A percentile compares a stretch with the other conserved stretches of the same genome.
phyloP scores from a whole-genome alignment of 2,797 vertebrate genomes.

The Argya squamiceps region DNA sequence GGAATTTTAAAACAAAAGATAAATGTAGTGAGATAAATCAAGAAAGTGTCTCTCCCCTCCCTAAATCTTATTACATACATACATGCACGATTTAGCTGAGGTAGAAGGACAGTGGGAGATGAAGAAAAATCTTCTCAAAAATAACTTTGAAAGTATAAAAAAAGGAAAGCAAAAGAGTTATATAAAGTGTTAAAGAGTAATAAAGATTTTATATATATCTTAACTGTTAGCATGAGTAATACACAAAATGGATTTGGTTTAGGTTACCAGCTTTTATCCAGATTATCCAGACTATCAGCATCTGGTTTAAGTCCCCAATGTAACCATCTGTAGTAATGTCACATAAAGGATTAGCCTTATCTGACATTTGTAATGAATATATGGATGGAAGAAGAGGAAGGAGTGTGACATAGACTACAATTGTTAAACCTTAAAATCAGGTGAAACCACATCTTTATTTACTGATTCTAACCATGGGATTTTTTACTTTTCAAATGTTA shows the following conservation, averaged over 20 bases:
- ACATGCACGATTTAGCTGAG: background rate
- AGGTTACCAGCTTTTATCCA: conserved; percentile 65
- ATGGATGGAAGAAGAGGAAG: background rate
- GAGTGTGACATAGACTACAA: background rate
- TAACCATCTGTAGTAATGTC: conserved; percentile 63
- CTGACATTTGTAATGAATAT: conserved; percentile 62
- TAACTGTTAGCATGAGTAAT: conserved; percentile 43
- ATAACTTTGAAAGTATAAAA: background rate
- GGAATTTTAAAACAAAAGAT: background rate
- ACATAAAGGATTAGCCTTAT: conserved; percentile 66
- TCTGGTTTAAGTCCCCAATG: conserved; percentile 51
- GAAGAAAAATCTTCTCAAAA: background rate
- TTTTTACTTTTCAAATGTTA: background rate
- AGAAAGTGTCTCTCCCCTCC: background rate
- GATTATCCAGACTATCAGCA: conserved; percentile 68
- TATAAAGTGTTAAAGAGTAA: background rate
- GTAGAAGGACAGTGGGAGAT: background rate
- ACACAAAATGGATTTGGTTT: conserved; percentile 66
- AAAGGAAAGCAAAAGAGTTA: background rate
- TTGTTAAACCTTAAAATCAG: background rate
- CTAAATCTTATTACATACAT: background rate
- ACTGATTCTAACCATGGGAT: background rate
- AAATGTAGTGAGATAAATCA: background rate
- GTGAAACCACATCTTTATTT: background rate
- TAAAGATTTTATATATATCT: background rate